Base-by-base conservation (phyloP, 1,140 invertebrate genomes). In the Philopotamus ludificatus region DNA sequence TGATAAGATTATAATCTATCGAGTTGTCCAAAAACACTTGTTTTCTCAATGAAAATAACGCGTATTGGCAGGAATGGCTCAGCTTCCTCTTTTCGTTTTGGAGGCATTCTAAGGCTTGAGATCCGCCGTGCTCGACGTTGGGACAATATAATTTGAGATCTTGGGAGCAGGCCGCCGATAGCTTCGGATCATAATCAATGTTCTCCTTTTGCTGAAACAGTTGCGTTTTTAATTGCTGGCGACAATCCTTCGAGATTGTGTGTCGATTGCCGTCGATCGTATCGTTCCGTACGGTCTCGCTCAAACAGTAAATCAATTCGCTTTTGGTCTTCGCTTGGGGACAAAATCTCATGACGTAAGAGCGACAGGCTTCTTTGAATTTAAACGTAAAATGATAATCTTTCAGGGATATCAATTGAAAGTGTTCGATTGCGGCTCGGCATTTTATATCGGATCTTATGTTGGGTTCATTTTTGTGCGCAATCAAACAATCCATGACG, bases 311-410 rank as follows among this genome's bases (percentile, higher is more conserved):
- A 8, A 99, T 90, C 8, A 98, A 93, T 71, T 95, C 89, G 44
- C 85, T 85, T 77, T 94, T 96, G n/a, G 83, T 88, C 76, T 87
- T 92, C 49, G 84, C 87, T 66, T 82, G 80, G 4, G 84, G 82
- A 79, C 96, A 99, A 76, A 89, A 89, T 68, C 87, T 82, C 49
- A 87, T 81, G 0, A 97, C 95, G 78, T 92, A 87, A 8, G 84
- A 83, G 71, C 90, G 89, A 73, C 97, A 99, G 0, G 94, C 91
- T 74, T 95, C 87, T 79, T 97, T 97, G 76, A 99, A 99, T 75
- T 95, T 95, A 71, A 90, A 92, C 18, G 90, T 95, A 76, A 99
- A 99, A 73, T 88, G 89, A 75, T 95, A 97, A 80, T 96, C 93
- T 77, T 97, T 95, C 63, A 98, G 77, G 4, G 93, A 91, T 50